Base-by-base conservation (phyloP, 2,888 invertebrate species). In the Athrips mouffetella region DNA sequence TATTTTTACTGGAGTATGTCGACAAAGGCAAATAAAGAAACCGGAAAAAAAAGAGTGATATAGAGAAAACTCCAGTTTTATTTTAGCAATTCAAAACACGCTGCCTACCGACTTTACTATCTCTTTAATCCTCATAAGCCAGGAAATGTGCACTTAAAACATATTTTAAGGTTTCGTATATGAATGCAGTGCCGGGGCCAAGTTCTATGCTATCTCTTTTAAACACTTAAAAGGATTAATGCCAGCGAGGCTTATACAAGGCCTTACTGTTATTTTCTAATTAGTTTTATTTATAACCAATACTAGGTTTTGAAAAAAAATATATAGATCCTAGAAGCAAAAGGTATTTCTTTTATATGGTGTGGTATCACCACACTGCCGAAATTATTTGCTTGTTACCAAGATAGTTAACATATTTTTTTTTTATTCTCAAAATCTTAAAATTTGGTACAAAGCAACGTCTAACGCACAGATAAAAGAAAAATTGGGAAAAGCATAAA, bases 91-190 rank as follows among this genome's bases (percentile, higher is more conserved):
- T n/a, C n/a, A n/a, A n/a, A n/a, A n/a, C n/a, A n/a, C n/a, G n/a
- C n/a, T n/a, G n/a, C n/a, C n/a, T n/a, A n/a, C n/a, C n/a, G n/a
- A n/a, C n/a, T n/a, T n/a, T n/a, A n/a, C n/a, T n/a, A n/a, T n/a
- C n/a, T n/a, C n/a, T n/a, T 62, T 55, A 55, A 64, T 53, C 58
- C 58, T 52, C 56, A 56, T 60, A 55, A 53, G 55, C 48, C 52
- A 53, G 57, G 64, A 60, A 61, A 58, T 55, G 67, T 66, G 63
- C 65, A 66, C 63, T 59, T 63, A 58, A 65, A 59, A 60, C 57
- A 50, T 48, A 54, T 62, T 60, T 63, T 62, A 62, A 53, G 56
- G 55, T 47, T 50, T 51, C 57, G 59, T 49, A 57, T 50, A 49
- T 57, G 49, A 59, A 42, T 55, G 61, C 48, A 52, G 45, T 55